A percentile compares a stretch with the other conserved stretches of the same genome.
Evolutionary conservation across 2,113 vertebrate genomes (phyloP).

Genomic region (Proteles cristata): DNA sequence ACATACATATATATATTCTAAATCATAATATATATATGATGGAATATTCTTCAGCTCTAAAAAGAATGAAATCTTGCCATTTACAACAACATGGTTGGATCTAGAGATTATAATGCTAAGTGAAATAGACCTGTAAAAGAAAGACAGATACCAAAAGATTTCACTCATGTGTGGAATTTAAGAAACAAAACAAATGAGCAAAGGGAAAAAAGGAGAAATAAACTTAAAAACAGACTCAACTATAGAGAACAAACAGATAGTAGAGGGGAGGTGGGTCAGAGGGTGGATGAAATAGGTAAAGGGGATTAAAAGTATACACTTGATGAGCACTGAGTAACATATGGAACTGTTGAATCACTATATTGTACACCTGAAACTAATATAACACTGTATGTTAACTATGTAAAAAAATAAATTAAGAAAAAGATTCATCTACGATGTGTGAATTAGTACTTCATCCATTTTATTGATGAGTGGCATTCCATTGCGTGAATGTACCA

Average conservation of each 20-base stretch:
- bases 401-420: neutral
- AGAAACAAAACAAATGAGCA: neutral
- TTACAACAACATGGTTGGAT: neutral
- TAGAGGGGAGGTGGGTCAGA: neutral
- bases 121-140: neutral
- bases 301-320: neutral
- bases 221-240: neutral
- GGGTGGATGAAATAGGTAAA: neutral
- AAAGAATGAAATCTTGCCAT: neutral
- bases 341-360: neutral
- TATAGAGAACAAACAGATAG: neutral
- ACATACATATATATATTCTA: too few species aligned
- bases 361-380: neutral
- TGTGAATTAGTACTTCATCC: neutral
- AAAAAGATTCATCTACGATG: neutral
- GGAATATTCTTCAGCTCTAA: neutral
- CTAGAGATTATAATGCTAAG: neutral
- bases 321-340: neutral
- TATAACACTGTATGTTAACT: neutral
- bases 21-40: too few species aligned
- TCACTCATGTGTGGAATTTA: neutral
- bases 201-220: neutral
- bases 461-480: neutral
- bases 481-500: neutral
- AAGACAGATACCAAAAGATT: neutral